Evolutionary conservation across 2,888 invertebrate genomes (phyloP), one percentile per base, ranked within the genome.

Genomic region (Candidula unifasciata): DNA sequence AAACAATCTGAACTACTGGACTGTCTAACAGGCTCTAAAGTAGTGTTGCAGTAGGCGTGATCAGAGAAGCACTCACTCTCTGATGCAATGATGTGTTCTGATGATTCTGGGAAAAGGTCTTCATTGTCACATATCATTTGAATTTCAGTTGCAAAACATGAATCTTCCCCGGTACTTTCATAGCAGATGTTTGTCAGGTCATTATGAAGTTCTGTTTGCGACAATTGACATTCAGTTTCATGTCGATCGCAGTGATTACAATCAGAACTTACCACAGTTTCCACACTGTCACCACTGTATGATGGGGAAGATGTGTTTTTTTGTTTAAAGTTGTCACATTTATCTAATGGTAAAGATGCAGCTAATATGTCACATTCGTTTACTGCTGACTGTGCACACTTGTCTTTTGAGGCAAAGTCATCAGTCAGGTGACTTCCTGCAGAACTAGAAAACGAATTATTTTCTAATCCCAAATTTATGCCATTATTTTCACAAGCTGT

Each of bases 121-220:
- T 60, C 33, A 44, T 68, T 79, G 13, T 79, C 66, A 79, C 68
- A 44, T 6, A 79, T 44, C 33, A 79, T 30, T 27, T 79, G 79
- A 18, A 79, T 27, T n/a, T 79, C 79, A 52, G 66, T 27, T 68
- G 79, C 66, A 27, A 79, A 68, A 27, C 35, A 52, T n/a, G 35
- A 27, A 27, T 21, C 30, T 24, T 13, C 33, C 21, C 44, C 66
- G 30, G 3, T 18, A 52, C 30, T 74, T 27, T 54, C 30, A 30
- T 30, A 74, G 27, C 74, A 30, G 33, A 18, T 21, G 21, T 60
- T 21, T 60, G n/a, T 60, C 21, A n/a, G 6, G 60, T 74, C 54
- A 54, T 16, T 54, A 1, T 54, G 54, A 74, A 64, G 79, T 27
- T 27, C 37, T 27, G 13, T n/a, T 24, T 27, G 18, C 44, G 64